phyloP scores from a whole-genome alignment of 2,113 vertebrate species.

The Myrmecophaga tridactyla region DNA sequence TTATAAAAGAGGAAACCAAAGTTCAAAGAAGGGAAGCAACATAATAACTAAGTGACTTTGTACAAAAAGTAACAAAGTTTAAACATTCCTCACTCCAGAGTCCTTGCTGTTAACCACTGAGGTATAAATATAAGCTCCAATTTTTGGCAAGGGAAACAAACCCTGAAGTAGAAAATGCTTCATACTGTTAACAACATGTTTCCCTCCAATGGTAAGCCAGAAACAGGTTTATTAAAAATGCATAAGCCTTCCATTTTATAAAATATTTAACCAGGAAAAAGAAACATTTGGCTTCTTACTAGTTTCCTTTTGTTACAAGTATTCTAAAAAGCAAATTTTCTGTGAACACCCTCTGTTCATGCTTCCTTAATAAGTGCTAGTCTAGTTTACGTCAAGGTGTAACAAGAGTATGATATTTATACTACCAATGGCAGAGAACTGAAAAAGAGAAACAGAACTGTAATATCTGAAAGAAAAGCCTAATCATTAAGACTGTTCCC shows the following conservation, averaged over 20 bases:
- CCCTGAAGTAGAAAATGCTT: constrained; percentile 1
- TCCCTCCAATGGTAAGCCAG: not conserved
- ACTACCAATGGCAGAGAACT: not conserved
- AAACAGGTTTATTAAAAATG: constrained; percentile 23
- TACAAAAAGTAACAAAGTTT: not conserved
- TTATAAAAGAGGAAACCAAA: not conserved
- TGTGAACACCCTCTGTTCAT: not conserved
- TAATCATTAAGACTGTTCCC: not conserved
- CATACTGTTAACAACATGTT: not conserved
- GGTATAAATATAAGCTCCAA: not conserved
- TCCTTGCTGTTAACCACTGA: not conserved
- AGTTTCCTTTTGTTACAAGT: not conserved
- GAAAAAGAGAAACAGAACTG: not conserved
- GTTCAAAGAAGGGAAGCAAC: not conserved
- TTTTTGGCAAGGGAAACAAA: constrained; percentile 26
- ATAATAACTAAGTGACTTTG: not conserved
- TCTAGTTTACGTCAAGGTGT: not conserved
- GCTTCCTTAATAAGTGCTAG: not conserved
- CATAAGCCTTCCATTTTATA: not conserved
- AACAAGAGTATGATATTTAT: not conserved
- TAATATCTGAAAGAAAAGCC: not conserved
- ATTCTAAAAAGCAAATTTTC: not conserved
- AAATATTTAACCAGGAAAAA: not conserved
- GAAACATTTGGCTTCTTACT: not conserved
- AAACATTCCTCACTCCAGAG: not conserved